phyloP scores from a whole-genome alignment of 2,888 invertebrate genomes.

The Noctua comes region DNA sequence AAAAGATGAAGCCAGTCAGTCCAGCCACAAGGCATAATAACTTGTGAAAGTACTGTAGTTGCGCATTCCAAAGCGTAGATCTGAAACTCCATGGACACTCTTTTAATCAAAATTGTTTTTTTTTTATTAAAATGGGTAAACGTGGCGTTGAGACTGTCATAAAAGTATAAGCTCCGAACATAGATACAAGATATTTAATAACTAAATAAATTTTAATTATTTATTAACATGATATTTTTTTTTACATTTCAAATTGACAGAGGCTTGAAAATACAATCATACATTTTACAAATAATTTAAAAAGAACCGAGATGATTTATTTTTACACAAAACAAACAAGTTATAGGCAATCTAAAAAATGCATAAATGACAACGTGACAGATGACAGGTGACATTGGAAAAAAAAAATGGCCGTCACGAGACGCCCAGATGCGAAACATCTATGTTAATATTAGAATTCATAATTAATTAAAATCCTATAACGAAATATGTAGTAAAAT shows the following conservation, averaged over 20 bases:
- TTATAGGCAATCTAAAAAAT: too few relatives aligned
- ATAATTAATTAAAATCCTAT: too few relatives aligned
- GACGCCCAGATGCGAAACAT: not conserved
- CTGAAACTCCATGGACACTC: not conserved
- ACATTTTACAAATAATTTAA: conserved; percentile 35
- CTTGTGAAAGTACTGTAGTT: not conserved
- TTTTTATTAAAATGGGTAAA: not conserved
- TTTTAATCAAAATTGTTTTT: not conserved
- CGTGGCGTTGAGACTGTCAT: not conserved
- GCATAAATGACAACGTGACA: too few relatives aligned
- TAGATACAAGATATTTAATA: not conserved
- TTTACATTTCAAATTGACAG: conserved; percentile 51
- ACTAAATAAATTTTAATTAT: conserved; percentile 20
- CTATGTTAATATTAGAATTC: too few relatives aligned
- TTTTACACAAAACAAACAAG: too few relatives aligned
- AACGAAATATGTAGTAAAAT: too few relatives aligned
- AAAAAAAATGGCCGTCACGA: not conserved
- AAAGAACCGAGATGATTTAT: too few relatives aligned
- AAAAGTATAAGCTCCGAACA: conserved; percentile 9
- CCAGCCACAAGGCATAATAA: not conserved
- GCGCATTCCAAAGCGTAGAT: not conserved
- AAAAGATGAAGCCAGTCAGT: not conserved
- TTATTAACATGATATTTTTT: conserved; percentile 14
- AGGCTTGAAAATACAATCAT: conserved; percentile 40
- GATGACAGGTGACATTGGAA: too few relatives aligned